Evolutionary conservation across 2,797 vertebrate genomes (phyloP).

Genomic region (Oophaga sylvatica): DNA sequence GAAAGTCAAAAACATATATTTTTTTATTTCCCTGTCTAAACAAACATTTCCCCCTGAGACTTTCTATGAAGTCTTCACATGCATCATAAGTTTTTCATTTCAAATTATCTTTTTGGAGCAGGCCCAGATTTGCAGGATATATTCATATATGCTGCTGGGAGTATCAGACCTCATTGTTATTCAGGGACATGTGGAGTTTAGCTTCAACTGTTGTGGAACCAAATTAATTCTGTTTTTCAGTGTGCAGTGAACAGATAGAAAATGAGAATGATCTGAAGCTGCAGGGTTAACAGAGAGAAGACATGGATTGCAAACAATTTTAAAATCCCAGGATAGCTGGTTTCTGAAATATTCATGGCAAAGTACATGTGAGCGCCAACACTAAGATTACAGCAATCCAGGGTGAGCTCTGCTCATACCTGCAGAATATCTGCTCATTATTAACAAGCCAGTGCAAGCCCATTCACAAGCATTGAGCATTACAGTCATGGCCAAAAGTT

Average conservation of each 20-base stretch:
- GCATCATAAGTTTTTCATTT: neutral
- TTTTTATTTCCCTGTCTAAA: neutral
- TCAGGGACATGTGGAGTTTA: constrained; percentile 25
- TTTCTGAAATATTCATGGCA: neutral
- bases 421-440: neutral
- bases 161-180: constrained; percentile 39
- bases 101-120: constrained; percentile 18
- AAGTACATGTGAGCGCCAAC: neutral
- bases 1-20: neutral
- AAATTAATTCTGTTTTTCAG: constrained; percentile 49
- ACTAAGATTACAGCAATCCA: neutral
- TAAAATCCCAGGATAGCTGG: neutral
- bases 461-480: neutral
- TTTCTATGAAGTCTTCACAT: neutral
- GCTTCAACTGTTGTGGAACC: constrained; percentile 27
- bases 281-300: neutral
- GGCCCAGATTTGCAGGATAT: constrained; percentile 11
- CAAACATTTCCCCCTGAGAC: neutral
- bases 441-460: neutral
- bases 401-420: neutral
- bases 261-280: neutral
- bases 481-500: too few relatives aligned
- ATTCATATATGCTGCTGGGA: constrained; percentile 16
- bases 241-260: neutral
- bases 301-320: neutral